These are phyloP conservation scores for Mobula birostris DNA, from an alignment of 2,113 vertebrate species.

Conservation along the genomic window DNA sequence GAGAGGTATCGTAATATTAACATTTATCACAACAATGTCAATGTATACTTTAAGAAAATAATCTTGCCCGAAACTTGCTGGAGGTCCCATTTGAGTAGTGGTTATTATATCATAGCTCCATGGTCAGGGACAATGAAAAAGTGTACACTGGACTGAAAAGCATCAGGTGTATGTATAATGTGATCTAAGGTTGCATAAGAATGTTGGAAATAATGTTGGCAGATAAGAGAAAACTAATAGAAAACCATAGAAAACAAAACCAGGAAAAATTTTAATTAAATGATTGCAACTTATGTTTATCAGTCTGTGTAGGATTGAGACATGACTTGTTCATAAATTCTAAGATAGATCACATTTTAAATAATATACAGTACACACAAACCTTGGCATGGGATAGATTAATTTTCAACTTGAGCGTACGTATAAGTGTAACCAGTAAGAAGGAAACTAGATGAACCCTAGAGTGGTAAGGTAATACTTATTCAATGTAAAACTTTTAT, in stretches of 20 bases:
- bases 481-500: constrained; percentile 29
- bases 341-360: neutral
- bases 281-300: neutral
- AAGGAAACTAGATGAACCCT: neutral
- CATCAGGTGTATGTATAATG: too few relatives aligned
- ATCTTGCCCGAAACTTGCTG: too few relatives aligned
- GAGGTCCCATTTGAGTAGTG: too few relatives aligned
- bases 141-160: too few relatives aligned
- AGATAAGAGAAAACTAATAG: neutral
- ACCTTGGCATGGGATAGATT: neutral
- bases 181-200: neutral
- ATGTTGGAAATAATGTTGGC: neutral
- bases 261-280: neutral
- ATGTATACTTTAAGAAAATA: too few relatives aligned
- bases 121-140: too few relatives aligned
- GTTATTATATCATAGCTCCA: too few relatives aligned
- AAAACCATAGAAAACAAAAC: too few relatives aligned
- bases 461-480: constrained; percentile 13
- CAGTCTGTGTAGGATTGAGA: neutral
- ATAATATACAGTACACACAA: neutral
- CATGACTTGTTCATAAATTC: neutral
- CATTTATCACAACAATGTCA: too few relatives aligned
- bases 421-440: neutral
- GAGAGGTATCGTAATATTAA: too few relatives aligned
- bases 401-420: neutral